A percentile compares a stretch with the other conserved stretches of the same genome.
Conservation (phyloP, 2,888 invertebrate genomes). For the Tetrapedia diversipes region DNA sequence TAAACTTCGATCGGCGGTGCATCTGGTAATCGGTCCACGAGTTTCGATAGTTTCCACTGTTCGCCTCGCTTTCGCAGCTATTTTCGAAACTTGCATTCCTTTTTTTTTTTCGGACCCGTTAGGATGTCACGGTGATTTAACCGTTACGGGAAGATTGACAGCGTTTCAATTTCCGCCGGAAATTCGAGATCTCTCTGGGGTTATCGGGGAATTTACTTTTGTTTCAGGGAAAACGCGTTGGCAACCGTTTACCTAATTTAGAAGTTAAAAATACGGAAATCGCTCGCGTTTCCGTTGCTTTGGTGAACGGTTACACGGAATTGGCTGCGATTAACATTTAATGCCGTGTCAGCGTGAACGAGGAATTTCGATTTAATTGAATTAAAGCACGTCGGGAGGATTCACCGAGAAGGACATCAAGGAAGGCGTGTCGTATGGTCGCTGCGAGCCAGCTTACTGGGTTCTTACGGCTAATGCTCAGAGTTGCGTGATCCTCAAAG, state of each 20-base stretch:
- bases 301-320: too few species aligned
- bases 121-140: constrained; percentile 18
- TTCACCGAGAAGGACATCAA: constrained; percentile 2
- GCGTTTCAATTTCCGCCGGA: constrained; percentile 36
- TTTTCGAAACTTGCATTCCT: constrained; percentile 16
- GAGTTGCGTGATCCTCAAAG: not conserved
- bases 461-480: constrained; percentile 23
- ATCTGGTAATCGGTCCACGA: too few species aligned
- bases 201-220: not conserved
- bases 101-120: not conserved
- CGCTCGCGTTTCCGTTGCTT: too few species aligned
- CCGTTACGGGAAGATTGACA: not conserved
- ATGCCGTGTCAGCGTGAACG: too few species aligned
- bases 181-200: constrained; percentile 1
- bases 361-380: not conserved
- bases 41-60: not conserved
- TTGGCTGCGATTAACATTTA: too few species aligned
- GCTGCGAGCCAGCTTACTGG: constrained; percentile 1
- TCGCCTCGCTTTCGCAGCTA: not conserved
- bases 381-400: not conserved
- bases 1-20: not conserved
- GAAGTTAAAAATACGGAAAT: too few species aligned
- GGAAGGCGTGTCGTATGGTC: constrained; percentile 13
- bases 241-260: too few species aligned
- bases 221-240: not conserved